Base-by-base conservation (phyloP, 2,113 vertebrate species). In the Oncorhynchus clarkii region DNA sequence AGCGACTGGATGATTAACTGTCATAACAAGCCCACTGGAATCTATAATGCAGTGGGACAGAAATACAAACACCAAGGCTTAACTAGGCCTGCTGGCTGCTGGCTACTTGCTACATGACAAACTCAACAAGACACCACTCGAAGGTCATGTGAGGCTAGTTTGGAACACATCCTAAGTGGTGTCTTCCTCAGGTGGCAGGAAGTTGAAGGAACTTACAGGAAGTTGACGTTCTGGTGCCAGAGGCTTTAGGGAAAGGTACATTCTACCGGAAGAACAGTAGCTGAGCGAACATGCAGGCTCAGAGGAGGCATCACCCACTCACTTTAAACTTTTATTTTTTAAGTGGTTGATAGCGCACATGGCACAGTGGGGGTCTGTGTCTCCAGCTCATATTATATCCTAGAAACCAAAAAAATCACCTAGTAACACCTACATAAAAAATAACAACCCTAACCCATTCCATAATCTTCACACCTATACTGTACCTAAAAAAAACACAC, bases 391-490 rank as follows among this genome's bases (percentile, higher is more conserved):
- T 26, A 67, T 29, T 54, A 18, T 54, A 5, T 54, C 39, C 39
- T 45, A 11, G 2, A 45, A 45, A 45, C 0, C 12, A 45, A 18
- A 14, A 5, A 14, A 54, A 54, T 54, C 82, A 89, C 85, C 90
- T 82, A 90, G 89, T 86, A 87, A 90, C 88, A 83, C 88, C 87
- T 83, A 84, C 85, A 45, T 78, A 74, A 72, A 78, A 78, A 86
- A 87, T 84, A 89, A 79, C 87, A 85, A 87, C 83, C 34, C 16
- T 80, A 67, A 86, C 67, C 82, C 51, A 54, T 18, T 5, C 72
- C 86, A 85, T 79, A 87, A 85, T 87, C 86, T 75, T 89, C 85
- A 89, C 89, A 89, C 83, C n/a, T 84, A 86, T 86, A 89, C n/a
- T 84, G 85, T 86, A 89, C 79, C 83, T 31, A 24, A 51, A 68